Percentiles rank a stretch among this genome's conserved stretches.
Evolutionary conservation across 1,140 invertebrate species (phyloP).

Genomic region (Drosophila micromelanica): DNA sequence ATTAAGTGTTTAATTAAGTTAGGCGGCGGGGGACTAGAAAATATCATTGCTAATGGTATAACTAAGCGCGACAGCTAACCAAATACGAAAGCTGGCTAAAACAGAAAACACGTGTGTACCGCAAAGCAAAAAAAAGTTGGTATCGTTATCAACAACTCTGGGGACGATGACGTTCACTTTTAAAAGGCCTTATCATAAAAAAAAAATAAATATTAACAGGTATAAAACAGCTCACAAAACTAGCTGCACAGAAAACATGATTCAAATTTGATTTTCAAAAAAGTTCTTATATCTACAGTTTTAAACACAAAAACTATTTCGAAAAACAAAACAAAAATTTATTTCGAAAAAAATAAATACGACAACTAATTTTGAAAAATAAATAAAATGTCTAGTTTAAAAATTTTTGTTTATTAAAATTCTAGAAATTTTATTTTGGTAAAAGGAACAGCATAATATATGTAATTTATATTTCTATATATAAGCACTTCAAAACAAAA

Average conservation of each 20-base stretch:
- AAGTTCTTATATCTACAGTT: too few species aligned
- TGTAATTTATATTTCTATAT: too few species aligned
- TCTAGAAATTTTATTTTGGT: too few species aligned
- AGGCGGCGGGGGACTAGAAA: constrained; percentile 39
- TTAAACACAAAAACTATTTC: too few species aligned
- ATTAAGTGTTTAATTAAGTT: constrained; percentile 78
- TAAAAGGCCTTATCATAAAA: constrained; percentile 44
- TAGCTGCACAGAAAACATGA: too few species aligned
- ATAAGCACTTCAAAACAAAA: too few species aligned
- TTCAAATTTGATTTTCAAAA: too few species aligned
- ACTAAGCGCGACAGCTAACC: constrained; percentile 28
- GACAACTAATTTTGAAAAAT: too few species aligned
- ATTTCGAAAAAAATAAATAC: too few species aligned
- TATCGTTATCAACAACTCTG: constrained; percentile 49
- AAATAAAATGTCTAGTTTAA: not conserved
- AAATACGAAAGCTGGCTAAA: constrained; percentile 20
- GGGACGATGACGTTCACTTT: constrained; percentile 52
- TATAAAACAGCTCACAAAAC: not conserved
- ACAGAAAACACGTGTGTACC: constrained; percentile 35
- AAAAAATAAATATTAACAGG: constrained; percentile 4
- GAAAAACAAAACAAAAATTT: too few species aligned
- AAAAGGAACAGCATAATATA: too few species aligned
- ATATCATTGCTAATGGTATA: constrained; percentile 54
- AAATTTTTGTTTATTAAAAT: too few species aligned
- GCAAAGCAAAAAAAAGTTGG: constrained; percentile 22